Evolutionary conservation across 2,888 invertebrate genomes (phyloP), one percentile per base, ranked within the genome.

Genomic region (Thera britannica): DNA sequence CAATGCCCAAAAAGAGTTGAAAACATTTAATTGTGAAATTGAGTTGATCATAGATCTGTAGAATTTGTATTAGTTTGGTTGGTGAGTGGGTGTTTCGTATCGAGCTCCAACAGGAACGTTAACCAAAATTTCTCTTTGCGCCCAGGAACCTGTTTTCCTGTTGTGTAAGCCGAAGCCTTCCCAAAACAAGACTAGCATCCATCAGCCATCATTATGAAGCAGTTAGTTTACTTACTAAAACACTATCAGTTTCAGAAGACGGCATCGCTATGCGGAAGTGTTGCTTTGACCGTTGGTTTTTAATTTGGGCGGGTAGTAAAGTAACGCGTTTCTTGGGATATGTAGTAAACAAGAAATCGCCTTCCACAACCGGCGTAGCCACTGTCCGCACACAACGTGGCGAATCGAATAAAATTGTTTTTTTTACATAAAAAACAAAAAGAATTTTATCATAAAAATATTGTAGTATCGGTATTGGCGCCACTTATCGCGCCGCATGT

Each of bases 351-450:
- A 90, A 88, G 88, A 88, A 87, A 84, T 79, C 82, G 81, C 75
- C 77, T 77, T 76, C 71, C 90, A 92, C 83, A 90, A 87, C 87
- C 91, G 91, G 90, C 85, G 81, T 81, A 86, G 90, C 92, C 92
- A 90, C 90, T 77, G 88, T 75, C 84, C 87, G 85, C 70, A 72
- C 65, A 83, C 87, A 83, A 91, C 92, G 93, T 92, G 92, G 92
- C 90, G 77, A 74, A 78, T 82, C 81, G 81, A 79, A n/a, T 56
- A 35, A 44, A 58, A 62, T 64, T 48, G 63, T 52, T 38, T 57
- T 41, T 23, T 56, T 46, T 35, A 71, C 67, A 68, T 68, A 75
- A 58, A 70, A 68, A 61, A 59, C 57, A 57, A 44, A 66, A 59
- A 65, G 9, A 49, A 54, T 65, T 67, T 72, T 66, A 49, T 51